Conservation (phyloP, 2,797 vertebrate genomes). For the Eutrigla gurnardus region DNA sequence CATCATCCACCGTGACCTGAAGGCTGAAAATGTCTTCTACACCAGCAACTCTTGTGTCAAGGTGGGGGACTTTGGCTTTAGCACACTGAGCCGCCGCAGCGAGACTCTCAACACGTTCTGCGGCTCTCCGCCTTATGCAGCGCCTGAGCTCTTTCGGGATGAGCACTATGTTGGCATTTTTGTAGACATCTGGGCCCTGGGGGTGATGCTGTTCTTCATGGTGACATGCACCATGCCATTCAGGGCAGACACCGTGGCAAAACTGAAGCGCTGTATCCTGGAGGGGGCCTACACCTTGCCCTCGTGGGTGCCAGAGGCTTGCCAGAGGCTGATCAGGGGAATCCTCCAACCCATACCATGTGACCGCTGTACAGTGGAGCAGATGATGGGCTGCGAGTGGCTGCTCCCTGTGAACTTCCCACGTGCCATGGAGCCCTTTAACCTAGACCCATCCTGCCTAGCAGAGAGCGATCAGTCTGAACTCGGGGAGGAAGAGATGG, state of each 20-base stretch:
- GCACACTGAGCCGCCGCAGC: slow-evolving; percentile 91
- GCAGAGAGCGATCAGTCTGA: slow-evolving; percentile 76
- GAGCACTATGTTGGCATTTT: slow-evolving; percentile 91
- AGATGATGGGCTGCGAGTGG: slow-evolving; percentile 95
- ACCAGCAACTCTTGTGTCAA: slow-evolving; percentile 93
- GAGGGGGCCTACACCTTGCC: slow-evolving; percentile 90
- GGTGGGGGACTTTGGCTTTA: slow-evolving; percentile 98
- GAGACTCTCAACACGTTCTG: slow-evolving; percentile 97
- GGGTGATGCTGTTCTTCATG: slow-evolving; percentile 96
- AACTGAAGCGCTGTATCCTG: slow-evolving; percentile 95
- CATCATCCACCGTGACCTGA: slow-evolving; percentile 96
- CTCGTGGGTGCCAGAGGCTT: slow-evolving; percentile 87
- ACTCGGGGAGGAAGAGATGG: slow-evolving; percentile 89
- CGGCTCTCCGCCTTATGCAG: slow-evolving; percentile 96
- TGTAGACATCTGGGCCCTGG: slow-evolving; percentile 96
- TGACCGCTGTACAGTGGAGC: slow-evolving; percentile 88
- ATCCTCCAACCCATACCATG: slow-evolving; percentile 90
- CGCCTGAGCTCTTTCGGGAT: slow-evolving; percentile 95
- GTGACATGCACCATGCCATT: slow-evolving; percentile 94
- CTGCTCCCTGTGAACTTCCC: slow-evolving; percentile 91
- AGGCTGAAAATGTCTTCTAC: slow-evolving; percentile 97
- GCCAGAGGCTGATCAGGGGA: slow-evolving; percentile 90
- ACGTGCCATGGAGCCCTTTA: slow-evolving; percentile 89
- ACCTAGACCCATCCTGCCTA: slow-evolving; percentile 91
- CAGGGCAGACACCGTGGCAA: slow-evolving; percentile 94